These are phyloP conservation scores for Scortum barcoo DNA, from an alignment of 2,113 vertebrate genomes.

Conservation along the genomic window DNA sequence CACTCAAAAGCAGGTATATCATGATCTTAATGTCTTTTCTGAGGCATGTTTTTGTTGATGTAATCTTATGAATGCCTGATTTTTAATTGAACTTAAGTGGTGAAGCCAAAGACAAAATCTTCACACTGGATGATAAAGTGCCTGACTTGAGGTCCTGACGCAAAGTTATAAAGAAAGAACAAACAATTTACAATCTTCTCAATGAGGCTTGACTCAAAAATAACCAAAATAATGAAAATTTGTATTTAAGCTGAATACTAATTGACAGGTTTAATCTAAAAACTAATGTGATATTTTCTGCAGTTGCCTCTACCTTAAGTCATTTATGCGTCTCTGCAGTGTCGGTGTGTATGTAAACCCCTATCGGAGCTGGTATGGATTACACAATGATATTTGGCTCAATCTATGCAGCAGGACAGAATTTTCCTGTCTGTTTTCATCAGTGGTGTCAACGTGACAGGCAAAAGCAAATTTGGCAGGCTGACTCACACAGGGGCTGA, in stretches of 20 bases:
- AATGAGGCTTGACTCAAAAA: not conserved
- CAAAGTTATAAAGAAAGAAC: not conserved
- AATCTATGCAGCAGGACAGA: conserved; percentile 42
- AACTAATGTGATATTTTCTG: not conserved
- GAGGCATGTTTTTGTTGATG: not conserved
- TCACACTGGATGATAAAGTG: not conserved
- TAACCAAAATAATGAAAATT: not conserved
- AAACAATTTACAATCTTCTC: not conserved
- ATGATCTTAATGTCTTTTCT: not conserved
- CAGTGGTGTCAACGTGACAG: conserved; percentile 71
- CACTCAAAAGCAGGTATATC: not conserved
- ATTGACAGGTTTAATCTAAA: not conserved
- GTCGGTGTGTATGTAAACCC: conserved; percentile 4
- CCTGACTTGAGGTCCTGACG: not conserved
- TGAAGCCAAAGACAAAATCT: not conserved
- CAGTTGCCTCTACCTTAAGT: not conserved
- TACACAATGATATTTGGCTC: conserved; percentile 61
- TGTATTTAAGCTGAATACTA: not conserved
- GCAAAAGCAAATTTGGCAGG: conserved; percentile 80
- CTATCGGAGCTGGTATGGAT: conserved; percentile 26
- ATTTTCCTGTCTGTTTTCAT: conserved; percentile 81
- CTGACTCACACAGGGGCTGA: conserved; percentile 51
- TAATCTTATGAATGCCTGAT: not conserved
- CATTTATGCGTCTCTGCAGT: not conserved
- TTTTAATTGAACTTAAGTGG: not conserved